These are phyloP conservation scores for Brachyptera putata DNA, from an alignment of 2,888 invertebrate genomes.

Conservation along the genomic window DNA sequence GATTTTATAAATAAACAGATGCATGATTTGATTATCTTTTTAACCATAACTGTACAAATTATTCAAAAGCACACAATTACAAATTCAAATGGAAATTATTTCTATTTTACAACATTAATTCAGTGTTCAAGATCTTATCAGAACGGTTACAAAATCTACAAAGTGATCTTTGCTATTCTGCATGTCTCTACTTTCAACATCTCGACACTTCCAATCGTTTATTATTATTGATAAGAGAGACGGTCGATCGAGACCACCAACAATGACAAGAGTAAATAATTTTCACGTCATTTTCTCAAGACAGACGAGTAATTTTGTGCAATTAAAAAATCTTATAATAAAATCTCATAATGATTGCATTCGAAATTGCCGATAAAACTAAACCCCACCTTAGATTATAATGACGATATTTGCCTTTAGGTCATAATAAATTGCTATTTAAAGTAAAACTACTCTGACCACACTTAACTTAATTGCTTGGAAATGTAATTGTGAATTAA, in stretches of 20 bases:
- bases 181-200: too few species aligned
- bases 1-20: too few species aligned
- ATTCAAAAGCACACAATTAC: background rate
- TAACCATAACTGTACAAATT: too few species aligned
- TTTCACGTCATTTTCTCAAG: slow-evolving; percentile 5
- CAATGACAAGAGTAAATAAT: background rate
- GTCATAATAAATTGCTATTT: background rate
- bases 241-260: too few species aligned
- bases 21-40: too few species aligned
- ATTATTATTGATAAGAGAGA: too few species aligned
- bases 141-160: too few species aligned
- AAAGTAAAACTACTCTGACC: background rate
- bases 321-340: slow-evolving; percentile 16
- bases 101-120: background rate
- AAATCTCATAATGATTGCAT: slow-evolving; percentile 15
- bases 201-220: background rate
- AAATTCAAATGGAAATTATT: background rate
- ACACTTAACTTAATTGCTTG: background rate
- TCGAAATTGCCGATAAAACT: slow-evolving; percentile 10
- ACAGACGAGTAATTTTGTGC: background rate
- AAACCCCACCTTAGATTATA: slow-evolving; percentile 7
- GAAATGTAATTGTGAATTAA: background rate
- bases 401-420: background rate
- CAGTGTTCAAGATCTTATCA: too few species aligned
- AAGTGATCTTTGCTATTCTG: too few species aligned